These are phyloP conservation scores for Pollenia griseotomentosa DNA, from an alignment of 2,888 invertebrate genomes.

Conservation along the genomic window DNA sequence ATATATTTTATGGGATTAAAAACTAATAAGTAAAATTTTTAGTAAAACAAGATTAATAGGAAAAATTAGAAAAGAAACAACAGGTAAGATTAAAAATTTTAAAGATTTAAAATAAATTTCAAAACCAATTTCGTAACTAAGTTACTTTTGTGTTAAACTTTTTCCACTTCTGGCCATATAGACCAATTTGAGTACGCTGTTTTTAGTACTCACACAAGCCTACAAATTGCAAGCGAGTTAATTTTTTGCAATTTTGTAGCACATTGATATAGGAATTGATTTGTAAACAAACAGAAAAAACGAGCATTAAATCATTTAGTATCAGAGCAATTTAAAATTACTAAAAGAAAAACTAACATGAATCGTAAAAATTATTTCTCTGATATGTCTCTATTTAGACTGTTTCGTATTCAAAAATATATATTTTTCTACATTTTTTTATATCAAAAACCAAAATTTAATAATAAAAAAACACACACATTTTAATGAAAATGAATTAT, in stretches of 20 bases:
- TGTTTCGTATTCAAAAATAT: neutral
- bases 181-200: too few relatives aligned
- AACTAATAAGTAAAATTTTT: conserved; percentile 6
- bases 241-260: too few relatives aligned
- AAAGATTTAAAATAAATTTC: neutral
- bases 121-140: neutral
- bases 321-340: conserved; percentile 12
- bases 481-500: conserved; percentile 19
- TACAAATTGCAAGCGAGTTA: too few relatives aligned
- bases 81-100: neutral
- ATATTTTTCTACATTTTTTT: neutral
- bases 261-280: too few relatives aligned
- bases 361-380: conserved; percentile 20
- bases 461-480: conserved; percentile 60
- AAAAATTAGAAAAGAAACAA: conserved; percentile 6
- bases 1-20: neutral
- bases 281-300: too few relatives aligned
- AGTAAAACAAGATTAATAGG: conserved; percentile 12
- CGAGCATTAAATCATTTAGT: too few relatives aligned
- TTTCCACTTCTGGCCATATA: too few relatives aligned
- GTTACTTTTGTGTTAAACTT: too few relatives aligned
- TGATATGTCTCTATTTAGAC: conserved; percentile 15
- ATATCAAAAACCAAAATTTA: neutral
- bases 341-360: conserved; percentile 34
- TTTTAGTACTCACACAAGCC: too few relatives aligned